Conservation (phyloP, 30 jellyfish, hydroid and myxozoan genomes). For the Aurelia aurita complex sp. Pacific region DNA sequence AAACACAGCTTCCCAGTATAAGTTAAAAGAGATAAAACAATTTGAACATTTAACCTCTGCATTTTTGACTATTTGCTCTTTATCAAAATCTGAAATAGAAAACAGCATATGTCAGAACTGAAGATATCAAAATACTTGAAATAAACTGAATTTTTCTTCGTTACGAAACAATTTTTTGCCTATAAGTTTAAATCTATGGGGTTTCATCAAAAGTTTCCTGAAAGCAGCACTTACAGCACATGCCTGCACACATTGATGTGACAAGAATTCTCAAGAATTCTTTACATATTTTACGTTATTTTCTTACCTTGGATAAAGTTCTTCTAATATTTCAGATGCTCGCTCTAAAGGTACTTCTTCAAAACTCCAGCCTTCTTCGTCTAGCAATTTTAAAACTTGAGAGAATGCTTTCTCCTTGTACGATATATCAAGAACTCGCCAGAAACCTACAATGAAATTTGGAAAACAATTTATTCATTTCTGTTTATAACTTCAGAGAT, state of each 20-base stretch:
- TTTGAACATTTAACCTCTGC: background rate
- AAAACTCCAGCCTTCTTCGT: constrained; percentile 87
- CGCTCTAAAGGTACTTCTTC: constrained; percentile 68
- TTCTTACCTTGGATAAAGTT: constrained; percentile 82
- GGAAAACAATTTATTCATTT: no score
- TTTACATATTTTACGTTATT: no score
- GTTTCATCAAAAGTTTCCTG: no score
- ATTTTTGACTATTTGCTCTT: constrained; percentile 21
- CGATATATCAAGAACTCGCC: constrained; percentile 78
- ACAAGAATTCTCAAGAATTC: no score
- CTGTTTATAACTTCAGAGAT: no score
- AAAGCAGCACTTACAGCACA: no score
- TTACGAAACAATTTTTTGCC: no score
- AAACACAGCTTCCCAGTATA: background rate
- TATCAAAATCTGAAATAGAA: constrained; percentile 34
- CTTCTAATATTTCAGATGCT: constrained; percentile 71
- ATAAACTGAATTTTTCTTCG: no score
- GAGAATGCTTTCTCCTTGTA: constrained; percentile 83
- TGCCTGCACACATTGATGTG: no score
- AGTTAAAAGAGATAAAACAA: background rate
- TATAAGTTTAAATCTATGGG: no score
- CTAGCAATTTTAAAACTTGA: constrained; percentile 69
- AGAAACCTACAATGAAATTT: constrained; percentile 29
- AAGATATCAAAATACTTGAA: no score
- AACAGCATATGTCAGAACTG: background rate